Conservation (phyloP, 2,888 invertebrate genomes). For the Drosophila histrio region DNA sequence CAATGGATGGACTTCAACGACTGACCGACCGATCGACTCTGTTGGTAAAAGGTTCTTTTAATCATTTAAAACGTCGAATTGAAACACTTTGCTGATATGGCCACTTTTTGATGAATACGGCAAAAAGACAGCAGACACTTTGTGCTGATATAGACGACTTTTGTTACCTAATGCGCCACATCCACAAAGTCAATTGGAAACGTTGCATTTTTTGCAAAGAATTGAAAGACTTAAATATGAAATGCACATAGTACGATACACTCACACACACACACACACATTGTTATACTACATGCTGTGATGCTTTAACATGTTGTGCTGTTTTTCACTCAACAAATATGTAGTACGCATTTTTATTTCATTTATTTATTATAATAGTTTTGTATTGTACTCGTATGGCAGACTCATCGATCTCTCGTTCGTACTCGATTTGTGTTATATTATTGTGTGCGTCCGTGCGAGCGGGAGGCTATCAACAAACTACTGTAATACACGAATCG, state of each 20-base stretch:
- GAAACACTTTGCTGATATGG: slow-evolving; percentile 56
- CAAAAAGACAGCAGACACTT: slow-evolving; percentile 15
- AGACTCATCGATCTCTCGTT: slow-evolving; percentile 56
- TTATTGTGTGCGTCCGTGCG: slow-evolving; percentile 61
- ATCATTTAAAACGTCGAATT: slow-evolving; percentile 27
- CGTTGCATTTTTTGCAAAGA: slow-evolving; percentile 18
- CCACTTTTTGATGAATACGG: slow-evolving; percentile 43
- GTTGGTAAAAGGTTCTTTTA: slow-evolving; percentile 29
- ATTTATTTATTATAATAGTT: slow-evolving; percentile 1
- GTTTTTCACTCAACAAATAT: slow-evolving; percentile 41
- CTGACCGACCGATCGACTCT: no score
- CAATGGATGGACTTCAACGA: slow-evolving; percentile 37
- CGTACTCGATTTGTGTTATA: background rate
- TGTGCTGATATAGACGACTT: slow-evolving; percentile 46
- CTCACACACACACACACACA: background rate
- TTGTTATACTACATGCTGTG: slow-evolving; percentile 3
- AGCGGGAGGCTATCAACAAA: slow-evolving; percentile 74
- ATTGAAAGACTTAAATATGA: no score
- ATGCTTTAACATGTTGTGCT: slow-evolving; percentile 15
- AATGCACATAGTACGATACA: background rate
- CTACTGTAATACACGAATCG: slow-evolving; percentile 79
- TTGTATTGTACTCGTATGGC: slow-evolving; percentile 47
- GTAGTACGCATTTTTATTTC: background rate
- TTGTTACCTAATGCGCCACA: slow-evolving; percentile 66
- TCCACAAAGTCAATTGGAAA: slow-evolving; percentile 19